Base-by-base conservation (phyloP, 2,888 invertebrate genomes). In the Ophion obscuratus region DNA sequence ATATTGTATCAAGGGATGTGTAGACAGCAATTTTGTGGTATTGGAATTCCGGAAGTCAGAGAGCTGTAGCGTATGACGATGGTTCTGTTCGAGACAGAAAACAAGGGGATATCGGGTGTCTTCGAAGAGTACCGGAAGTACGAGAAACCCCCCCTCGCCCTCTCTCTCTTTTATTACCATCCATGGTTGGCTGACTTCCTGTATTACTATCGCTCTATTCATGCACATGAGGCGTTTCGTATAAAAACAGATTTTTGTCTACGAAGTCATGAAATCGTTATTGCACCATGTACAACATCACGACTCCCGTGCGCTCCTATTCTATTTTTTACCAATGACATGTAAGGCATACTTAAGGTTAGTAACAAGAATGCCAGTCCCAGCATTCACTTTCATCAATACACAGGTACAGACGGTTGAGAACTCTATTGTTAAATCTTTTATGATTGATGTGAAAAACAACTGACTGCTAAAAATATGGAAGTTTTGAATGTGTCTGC, bases 21-120 rank as follows among this genome's bases (percentile, higher is more conserved):
- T 89, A 87, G 87, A 88, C 86, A 87, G 87, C 87, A 87, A 87
- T 87, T 88, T 87, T 80, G 87, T 78, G 84, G 84, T 83, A 87
- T 87, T 87, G 88, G 78, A 74, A 66, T 53, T 66, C 66, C 57
- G 76, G 40, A 74, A 83, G 83, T 36, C 83, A 84, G 77, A 74
- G 82, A 83, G 82, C 74, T 74, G 75, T 53, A 64, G 73, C 71
- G 82, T 82, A 84, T 78, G 76, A 87, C 74, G 81, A 75, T 71
- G 74, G 75, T 57, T 61, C 53, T 67, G 82, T 75, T 68, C 57
- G 47, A 53, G 62, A 61, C 36, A 81, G 47, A 67, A 67, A 66
- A 70, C 31, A 81, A 24, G 36, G 53, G 64, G 57, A 76, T 62
- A 67, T 74, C 74, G 53, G 83, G 86, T 82, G 83, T 87, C 85